Percentiles rank a stretch among this genome's conserved stretches.
These are phyloP conservation scores for Dipodomys merriami DNA, from an alignment of 2,113 vertebrate genomes.

Conservation along the genomic window DNA sequence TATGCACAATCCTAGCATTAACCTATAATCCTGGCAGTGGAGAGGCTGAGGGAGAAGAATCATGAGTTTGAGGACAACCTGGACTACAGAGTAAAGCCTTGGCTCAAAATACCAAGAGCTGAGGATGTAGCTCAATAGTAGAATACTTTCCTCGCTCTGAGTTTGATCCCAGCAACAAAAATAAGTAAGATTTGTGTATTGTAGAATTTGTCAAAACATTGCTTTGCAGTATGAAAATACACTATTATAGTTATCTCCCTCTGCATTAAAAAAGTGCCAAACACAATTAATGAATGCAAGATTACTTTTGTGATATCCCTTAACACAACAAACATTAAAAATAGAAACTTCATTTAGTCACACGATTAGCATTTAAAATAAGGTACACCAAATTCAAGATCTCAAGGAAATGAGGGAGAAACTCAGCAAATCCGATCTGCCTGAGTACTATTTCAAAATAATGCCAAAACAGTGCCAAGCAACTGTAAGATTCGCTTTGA, in stretches of 20 bases:
- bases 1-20: too few relatives aligned
- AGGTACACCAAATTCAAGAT: background rate
- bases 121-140: background rate
- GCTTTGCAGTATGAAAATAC: constrained; percentile 19
- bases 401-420: background rate
- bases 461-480: background rate
- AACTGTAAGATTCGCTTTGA: background rate
- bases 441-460: constrained; percentile 45
- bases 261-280: background rate
- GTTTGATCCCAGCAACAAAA: background rate
- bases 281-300: constrained; percentile 27
- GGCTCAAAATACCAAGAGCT: background rate
- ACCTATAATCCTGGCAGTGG: background rate
- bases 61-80: background rate
- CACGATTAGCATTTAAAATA: constrained; percentile 53
- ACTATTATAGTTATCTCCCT: background rate
- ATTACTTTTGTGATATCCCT: background rate
- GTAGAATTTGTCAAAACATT: constrained; percentile 1
- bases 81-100: background rate
- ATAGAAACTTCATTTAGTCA: background rate
- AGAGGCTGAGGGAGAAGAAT: background rate
- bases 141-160: background rate
- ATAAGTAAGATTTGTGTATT: background rate
- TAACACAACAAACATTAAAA: background rate
- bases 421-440: background rate